These are phyloP conservation scores for Acipenser ruthenus DNA, from an alignment of 2,797 vertebrate genomes.

Conservation along the genomic window DNA sequence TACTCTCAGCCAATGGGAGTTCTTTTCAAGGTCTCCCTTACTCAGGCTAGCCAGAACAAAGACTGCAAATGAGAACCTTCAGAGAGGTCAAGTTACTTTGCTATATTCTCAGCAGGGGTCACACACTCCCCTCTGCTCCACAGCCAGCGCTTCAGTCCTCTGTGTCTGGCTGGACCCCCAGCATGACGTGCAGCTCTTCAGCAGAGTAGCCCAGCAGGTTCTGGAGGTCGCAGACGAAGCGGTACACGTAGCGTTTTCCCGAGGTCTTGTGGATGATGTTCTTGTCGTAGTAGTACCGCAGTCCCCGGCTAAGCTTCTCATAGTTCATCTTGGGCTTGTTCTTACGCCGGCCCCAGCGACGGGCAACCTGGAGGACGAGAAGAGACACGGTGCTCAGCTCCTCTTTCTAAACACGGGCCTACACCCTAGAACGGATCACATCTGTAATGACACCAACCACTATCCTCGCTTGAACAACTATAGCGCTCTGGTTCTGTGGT, in stretches of 20 bases:
- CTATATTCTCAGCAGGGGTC: slow-evolving; percentile 8
- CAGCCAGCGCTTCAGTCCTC: slow-evolving; percentile 61
- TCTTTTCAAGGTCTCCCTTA: slow-evolving; percentile 10
- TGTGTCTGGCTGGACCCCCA: slow-evolving; percentile 75
- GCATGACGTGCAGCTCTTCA: slow-evolving; percentile 74
- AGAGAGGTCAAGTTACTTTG: slow-evolving; percentile 14
- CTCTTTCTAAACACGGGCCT: too few species aligned
- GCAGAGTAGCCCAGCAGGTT: slow-evolving; percentile 72
- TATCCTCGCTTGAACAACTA: too few species aligned
- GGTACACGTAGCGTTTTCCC: slow-evolving; percentile 79
- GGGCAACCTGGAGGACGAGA: slow-evolving; percentile 61
- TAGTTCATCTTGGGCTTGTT: slow-evolving; percentile 91
- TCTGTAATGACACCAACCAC: too few species aligned
- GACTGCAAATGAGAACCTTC: slow-evolving; percentile 14
- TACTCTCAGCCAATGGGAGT: slow-evolving; percentile 7
- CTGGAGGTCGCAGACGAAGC: slow-evolving; percentile 80
- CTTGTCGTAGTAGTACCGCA: slow-evolving; percentile 83
- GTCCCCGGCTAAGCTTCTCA: slow-evolving; percentile 76
- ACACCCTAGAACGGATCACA: too few species aligned
- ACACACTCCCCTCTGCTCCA: not conserved
- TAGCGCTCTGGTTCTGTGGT: too few species aligned
- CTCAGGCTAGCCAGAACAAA: slow-evolving; percentile 7
- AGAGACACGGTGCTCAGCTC: rapidly evolving
- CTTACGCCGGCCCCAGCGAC: slow-evolving; percentile 76
- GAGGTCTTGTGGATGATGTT: slow-evolving; percentile 85